These are phyloP conservation scores for Troilus luridus DNA, from an alignment of 2,888 invertebrate species.

Conservation along the genomic window DNA sequence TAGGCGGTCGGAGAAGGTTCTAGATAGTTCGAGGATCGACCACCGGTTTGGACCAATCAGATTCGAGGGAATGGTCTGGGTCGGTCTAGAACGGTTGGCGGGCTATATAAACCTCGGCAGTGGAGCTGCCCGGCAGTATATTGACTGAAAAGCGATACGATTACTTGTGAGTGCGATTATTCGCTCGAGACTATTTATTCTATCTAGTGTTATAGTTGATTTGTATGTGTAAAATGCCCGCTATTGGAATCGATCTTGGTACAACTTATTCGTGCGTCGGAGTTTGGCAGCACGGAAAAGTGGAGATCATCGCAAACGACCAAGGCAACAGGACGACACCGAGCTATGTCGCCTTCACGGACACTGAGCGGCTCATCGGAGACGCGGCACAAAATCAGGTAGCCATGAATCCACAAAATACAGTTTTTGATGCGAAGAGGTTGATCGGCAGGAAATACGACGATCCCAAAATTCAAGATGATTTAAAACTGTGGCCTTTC, in stretches of 20 bases:
- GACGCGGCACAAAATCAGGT: constrained; percentile 73
- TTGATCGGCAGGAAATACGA: constrained; percentile 78
- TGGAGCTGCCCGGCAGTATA: not conserved
- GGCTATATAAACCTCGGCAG: constrained; percentile 13
- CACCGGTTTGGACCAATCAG: not conserved
- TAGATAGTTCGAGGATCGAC: not conserved
- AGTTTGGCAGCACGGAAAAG: constrained; percentile 85
- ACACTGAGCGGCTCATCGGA: constrained; percentile 71
- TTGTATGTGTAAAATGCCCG: constrained; percentile 70
- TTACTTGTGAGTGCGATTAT: not conserved
- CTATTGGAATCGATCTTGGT: constrained; percentile 88
- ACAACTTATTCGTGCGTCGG: constrained; percentile 90
- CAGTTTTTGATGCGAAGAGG: constrained; percentile 86
- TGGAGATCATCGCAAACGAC: constrained; percentile 87
- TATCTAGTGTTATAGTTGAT: not conserved
- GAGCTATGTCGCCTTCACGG: constrained; percentile 78
- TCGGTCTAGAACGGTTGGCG: not conserved
- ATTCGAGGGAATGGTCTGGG: not conserved
- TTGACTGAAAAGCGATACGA: not conserved
- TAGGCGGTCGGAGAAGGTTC: not conserved
- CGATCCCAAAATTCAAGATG: constrained; percentile 80
- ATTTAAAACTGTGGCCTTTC: constrained; percentile 90
- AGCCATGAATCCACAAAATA: constrained; percentile 81
- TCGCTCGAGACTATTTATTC: not conserved
- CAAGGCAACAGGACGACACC: constrained; percentile 92